Conservation (phyloP, 2,797 vertebrate species). For the Ctenopoma kingsleyae region DNA sequence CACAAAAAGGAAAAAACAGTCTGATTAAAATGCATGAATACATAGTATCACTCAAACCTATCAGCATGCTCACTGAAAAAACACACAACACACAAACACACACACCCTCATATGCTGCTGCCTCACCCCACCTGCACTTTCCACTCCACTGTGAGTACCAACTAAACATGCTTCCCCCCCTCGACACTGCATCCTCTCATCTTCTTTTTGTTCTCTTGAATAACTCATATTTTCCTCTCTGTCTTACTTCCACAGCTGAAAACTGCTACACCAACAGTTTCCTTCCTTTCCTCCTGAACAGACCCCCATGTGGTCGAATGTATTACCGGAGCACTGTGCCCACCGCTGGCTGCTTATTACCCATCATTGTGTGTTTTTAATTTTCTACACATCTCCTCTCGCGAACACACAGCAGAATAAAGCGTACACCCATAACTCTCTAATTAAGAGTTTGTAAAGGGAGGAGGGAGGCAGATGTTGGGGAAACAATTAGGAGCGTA, state of each 20-base stretch:
- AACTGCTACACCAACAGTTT: conserved; percentile 42
- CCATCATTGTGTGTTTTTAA: conserved; percentile 21
- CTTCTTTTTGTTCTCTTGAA: not conserved
- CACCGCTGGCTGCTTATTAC: conserved; percentile 17
- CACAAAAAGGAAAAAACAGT: conserved; percentile 13
- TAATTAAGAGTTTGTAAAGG: conserved; percentile 65
- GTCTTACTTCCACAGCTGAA: not conserved
- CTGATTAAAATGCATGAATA: conserved; percentile 43
- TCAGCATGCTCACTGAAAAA: conserved; percentile 18
- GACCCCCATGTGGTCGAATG: conserved; percentile 43
- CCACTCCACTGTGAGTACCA: not conserved
- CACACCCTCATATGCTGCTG: not conserved
- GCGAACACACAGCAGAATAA: not conserved
- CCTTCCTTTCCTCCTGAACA: conserved; percentile 11
- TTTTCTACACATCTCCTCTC: conserved; percentile 16
- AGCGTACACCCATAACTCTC: conserved; percentile 19
- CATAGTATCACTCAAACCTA: conserved; percentile 16
- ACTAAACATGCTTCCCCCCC: not conserved
- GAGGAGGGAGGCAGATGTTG: conserved; percentile 47
- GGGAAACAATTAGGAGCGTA: conserved; percentile 57
- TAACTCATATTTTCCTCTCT: not conserved
- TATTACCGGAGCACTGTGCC: conserved; percentile 11
- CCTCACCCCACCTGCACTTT: conserved; percentile 6
- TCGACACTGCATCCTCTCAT: not conserved
- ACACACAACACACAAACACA: conserved; percentile 1